Conservation (phyloP, 37 sponge, comb jelly and placozoan genomes). For the Bolinopsis microptera region DNA sequence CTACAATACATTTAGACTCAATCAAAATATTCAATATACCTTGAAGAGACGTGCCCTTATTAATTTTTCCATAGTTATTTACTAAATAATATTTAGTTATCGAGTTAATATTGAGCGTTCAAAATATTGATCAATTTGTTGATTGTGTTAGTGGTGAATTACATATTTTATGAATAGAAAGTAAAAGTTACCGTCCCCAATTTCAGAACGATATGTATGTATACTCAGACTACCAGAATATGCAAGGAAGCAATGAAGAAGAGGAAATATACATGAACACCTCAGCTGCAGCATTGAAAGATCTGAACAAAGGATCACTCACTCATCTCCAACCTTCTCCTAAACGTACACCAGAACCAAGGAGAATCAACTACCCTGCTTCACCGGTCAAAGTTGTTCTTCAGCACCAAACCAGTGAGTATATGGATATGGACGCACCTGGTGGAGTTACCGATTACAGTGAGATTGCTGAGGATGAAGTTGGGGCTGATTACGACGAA, state of each 20-base stretch:
- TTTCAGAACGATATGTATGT: background rate
- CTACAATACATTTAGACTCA: too few species aligned
- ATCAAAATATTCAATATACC: too few species aligned
- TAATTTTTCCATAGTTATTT: too few species aligned
- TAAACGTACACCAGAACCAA: background rate
- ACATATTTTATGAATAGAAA: too few species aligned
- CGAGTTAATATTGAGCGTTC: too few species aligned
- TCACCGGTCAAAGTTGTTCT: background rate
- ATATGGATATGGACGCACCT: conserved; percentile 6
- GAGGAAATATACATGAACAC: conserved; percentile 66
- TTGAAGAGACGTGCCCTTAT: too few species aligned
- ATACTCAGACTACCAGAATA: conserved; percentile 32
- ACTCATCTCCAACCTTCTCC: background rate
- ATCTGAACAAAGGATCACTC: background rate
- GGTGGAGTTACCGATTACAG: background rate
- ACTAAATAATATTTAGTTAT: too few species aligned
- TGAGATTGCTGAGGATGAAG: background rate
- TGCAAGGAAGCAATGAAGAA: background rate
- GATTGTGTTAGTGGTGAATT: too few species aligned
- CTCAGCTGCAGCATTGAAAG: background rate
- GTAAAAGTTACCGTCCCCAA: too few species aligned
- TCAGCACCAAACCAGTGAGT: conserved; percentile 1
- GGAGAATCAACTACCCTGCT: conserved; percentile 12
- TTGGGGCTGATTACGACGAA: conserved; percentile 31
- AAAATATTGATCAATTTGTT: too few species aligned